Evolutionary conservation across 1,140 invertebrate genomes (phyloP).

Genomic region (Caerostris darwini): DNA sequence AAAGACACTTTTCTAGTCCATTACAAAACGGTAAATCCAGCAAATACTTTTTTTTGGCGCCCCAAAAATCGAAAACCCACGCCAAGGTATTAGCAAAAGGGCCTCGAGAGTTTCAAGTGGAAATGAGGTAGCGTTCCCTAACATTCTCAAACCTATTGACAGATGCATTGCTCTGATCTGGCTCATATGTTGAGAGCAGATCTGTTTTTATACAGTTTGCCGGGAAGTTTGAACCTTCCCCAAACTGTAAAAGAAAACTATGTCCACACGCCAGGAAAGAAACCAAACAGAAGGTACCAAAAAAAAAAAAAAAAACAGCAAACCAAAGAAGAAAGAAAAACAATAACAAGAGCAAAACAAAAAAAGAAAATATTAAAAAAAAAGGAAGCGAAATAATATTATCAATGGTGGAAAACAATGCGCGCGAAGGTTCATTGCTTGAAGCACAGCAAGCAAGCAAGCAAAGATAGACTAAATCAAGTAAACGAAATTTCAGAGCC

Average conservation of each 20-base stretch:
- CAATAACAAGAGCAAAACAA: too few relatives aligned
- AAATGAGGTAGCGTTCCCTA: too few relatives aligned
- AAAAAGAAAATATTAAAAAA: background rate
- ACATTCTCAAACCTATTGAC: constrained; percentile 18
- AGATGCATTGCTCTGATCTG: constrained; percentile 58
- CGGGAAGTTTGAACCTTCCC: constrained; percentile 34
- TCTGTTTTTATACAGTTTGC: constrained; percentile 69
- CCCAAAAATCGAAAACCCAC: too few relatives aligned
- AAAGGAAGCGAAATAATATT: constrained; percentile 48
- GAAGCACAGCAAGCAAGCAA: background rate
- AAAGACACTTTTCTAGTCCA: too few relatives aligned
- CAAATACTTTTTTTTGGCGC: too few relatives aligned
- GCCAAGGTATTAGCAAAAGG: too few relatives aligned
- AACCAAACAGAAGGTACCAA: constrained; percentile 11
- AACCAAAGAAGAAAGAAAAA: constrained; percentile 18
- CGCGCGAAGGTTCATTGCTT: background rate
- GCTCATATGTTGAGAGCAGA: background rate
- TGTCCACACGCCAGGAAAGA: background rate
- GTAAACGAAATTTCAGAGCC: constrained; percentile 60
- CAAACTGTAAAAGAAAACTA: constrained; percentile 44
- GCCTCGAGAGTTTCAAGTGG: too few relatives aligned
- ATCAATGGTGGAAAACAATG: constrained; percentile 36
- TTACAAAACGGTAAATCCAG: too few relatives aligned
- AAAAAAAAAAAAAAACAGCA: background rate
- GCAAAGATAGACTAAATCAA: constrained; percentile 57